Evolutionary conservation across 1,140 invertebrate genomes (phyloP).

Genomic region (Drosophila pachea): DNA sequence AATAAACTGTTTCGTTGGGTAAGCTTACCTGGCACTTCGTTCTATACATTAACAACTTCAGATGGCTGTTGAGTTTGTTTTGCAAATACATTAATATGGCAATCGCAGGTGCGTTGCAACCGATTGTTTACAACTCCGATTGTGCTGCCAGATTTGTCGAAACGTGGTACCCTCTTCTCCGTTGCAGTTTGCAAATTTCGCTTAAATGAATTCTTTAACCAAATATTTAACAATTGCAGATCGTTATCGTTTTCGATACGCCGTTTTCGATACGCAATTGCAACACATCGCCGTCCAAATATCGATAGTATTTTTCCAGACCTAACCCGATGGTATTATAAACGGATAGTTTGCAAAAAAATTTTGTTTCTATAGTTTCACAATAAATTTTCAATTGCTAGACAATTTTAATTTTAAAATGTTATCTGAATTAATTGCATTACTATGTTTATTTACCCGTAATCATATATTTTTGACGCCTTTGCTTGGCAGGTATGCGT

Average conservation of each 20-base stretch:
- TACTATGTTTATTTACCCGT: no score
- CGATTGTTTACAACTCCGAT: conserved; percentile 2
- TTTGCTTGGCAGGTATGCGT: not conserved
- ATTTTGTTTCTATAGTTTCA: no score
- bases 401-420: no score
- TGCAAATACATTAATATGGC: conserved; percentile 19
- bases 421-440: no score
- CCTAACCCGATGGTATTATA: no score
- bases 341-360: no score
- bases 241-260: conserved; percentile 25
- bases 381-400: no score
- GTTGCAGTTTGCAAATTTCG: conserved; percentile 31
- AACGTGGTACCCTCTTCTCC: conserved; percentile 5
- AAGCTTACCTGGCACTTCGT: conserved; percentile 32
- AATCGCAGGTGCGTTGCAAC: not conserved
- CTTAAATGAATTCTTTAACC: conserved; percentile 38
- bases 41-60: conserved; percentile 39
- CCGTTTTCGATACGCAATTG: conserved; percentile 5
- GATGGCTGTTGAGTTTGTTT: conserved; percentile 8
- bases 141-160: conserved; percentile 18
- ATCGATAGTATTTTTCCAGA: not conserved
- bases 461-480: no score
- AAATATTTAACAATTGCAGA: conserved; percentile 33
- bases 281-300: conserved; percentile 9
- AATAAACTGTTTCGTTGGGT: conserved; percentile 5